Evolutionary conservation across 1,140 invertebrate genomes (phyloP), one percentile per base, ranked within the genome.

Genomic region (Phenacoccus solenopsis): DNA sequence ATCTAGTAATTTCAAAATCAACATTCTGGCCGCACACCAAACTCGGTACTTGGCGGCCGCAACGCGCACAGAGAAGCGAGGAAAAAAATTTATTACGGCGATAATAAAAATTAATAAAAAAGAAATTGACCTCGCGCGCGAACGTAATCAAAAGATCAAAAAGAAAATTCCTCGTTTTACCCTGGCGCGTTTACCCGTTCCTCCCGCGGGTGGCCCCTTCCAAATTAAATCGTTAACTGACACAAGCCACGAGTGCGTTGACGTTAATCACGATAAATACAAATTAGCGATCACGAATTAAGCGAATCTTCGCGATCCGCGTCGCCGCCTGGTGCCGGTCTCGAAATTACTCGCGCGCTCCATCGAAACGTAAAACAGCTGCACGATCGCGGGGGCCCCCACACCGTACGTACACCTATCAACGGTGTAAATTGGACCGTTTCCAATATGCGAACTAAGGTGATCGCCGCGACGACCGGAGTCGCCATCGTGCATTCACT

Each of bases 111-210:
- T 9, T n/a, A 49, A 49, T n/a, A n/a, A 49, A 49, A 49, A 49
- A 9, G 16, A 5, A n/a, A 49, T 49, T 49, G 5, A 49, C 38
- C 38, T 49, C 38, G 38, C 5, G 20, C 38, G 38, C 5, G 20
- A 49, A 49, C 38, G 38, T 49, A 49, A 49, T 49, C 38, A 49
- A 49, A n/a, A 49, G 38, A 49, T 49, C 38, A 49, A 49, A 49
- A 49, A n/a, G 16, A 49, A 9, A 49, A 49, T 71, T 49, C 30
- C 38, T 49, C 38, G 5, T n/a, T 16, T n/a, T 49, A n/a, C 38
- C 5, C 16, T 49, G 13, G 25, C 16, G 22, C 27, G n/a, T 25
- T 28, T 24, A 28, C n/a, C 69, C 1, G 1, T 13, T 27, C 27
- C 12, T n/a, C 9, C n/a, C 25, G 25, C 25, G n/a, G 25, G 7